These are phyloP conservation scores for Drosophila grimshawi DNA, from an alignment of 1,140 invertebrate genomes.

Conservation along the genomic window DNA sequence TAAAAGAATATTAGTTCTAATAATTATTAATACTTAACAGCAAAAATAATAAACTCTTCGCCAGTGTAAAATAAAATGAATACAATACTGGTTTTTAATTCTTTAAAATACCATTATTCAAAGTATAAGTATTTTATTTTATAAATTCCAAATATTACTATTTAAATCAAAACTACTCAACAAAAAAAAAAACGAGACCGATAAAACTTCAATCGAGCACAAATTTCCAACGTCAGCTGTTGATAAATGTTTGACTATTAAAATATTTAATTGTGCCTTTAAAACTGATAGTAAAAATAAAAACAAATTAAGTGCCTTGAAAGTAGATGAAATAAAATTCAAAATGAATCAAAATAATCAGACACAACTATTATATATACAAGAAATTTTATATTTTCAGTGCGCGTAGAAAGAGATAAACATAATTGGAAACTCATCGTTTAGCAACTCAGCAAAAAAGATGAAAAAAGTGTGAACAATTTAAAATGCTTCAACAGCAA, in stretches of 20 bases:
- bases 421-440: neutral
- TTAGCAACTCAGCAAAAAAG: neutral
- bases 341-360: constrained; percentile 37
- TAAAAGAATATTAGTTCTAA: too few species aligned
- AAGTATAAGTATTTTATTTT: too few species aligned
- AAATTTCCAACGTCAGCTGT: neutral
- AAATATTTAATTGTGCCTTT: constrained; percentile 32
- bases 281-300: constrained; percentile 24
- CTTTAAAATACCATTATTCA: too few species aligned
- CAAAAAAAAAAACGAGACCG: neutral
- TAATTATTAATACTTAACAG: too few species aligned
- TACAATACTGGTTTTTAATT: too few species aligned
- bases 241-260: constrained; percentile 21
- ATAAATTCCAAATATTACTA: too few species aligned
- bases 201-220: constrained; percentile 22
- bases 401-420: constrained; percentile 48
- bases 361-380: constrained; percentile 35
- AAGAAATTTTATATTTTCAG: constrained; percentile 45
- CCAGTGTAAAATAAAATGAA: too few species aligned
- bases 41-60: too few species aligned
- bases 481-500: constrained; percentile 44
- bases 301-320: constrained; percentile 22
- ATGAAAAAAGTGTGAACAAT: constrained; percentile 50
- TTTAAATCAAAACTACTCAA: neutral
- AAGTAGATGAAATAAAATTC: constrained; percentile 38